Conservation (phyloP, 2,797 vertebrate species). For the Sylvia borin region DNA sequence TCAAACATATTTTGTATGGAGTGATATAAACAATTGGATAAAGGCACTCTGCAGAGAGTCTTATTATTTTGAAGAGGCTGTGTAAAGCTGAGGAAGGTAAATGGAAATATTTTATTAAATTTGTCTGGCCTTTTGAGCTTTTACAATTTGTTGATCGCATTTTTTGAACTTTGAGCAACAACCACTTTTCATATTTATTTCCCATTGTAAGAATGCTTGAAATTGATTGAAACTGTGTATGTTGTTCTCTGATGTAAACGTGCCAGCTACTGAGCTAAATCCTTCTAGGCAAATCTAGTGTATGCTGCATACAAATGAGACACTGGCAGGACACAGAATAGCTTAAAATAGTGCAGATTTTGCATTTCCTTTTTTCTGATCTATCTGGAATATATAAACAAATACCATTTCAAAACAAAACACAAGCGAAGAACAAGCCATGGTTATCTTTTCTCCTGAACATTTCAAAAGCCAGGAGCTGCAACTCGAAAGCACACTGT, state of each 20-base stretch:
- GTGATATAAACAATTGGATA: slow-evolving; percentile 46
- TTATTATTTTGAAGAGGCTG: slow-evolving; percentile 41
- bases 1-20: slow-evolving; percentile 55
- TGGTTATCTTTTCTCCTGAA: neutral
- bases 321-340: slow-evolving; percentile 13
- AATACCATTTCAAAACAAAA: slow-evolving; percentile 30
- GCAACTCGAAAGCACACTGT: slow-evolving; percentile 7
- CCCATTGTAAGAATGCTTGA: slow-evolving; percentile 24
- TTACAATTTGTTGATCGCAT: slow-evolving; percentile 35
- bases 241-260: slow-evolving; percentile 26
- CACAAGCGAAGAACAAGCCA: neutral
- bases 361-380: neutral
- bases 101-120: slow-evolving; percentile 69
- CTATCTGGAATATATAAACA: neutral
- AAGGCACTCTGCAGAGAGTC: slow-evolving; percentile 32
- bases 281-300: slow-evolving; percentile 34
- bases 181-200: slow-evolving; percentile 48
- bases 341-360: neutral
- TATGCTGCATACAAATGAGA: slow-evolving; percentile 32
- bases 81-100: slow-evolving; percentile 54
- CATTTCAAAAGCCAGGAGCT: slow-evolving; percentile 1
- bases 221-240: slow-evolving; percentile 26
- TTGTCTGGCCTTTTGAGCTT: slow-evolving; percentile 57
- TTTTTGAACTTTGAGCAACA: slow-evolving; percentile 33
- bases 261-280: slow-evolving; percentile 63